Evolutionary conservation across 2,113 vertebrate genomes (phyloP).

Genomic region (Gasterosteus aculeatus): DNA sequence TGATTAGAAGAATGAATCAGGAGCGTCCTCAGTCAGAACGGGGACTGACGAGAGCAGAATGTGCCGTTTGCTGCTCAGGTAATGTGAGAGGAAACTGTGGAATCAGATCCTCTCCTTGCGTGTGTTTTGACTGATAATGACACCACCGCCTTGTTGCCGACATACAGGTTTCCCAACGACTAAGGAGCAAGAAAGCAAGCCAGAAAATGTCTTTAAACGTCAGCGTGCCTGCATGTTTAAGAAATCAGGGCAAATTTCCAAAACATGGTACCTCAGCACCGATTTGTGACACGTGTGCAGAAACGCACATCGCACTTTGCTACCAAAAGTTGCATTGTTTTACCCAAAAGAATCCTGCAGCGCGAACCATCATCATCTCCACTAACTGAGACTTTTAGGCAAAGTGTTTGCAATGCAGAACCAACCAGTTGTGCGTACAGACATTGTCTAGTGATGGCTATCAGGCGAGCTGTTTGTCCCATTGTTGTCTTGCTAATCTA

Average conservation of each 20-base stretch:
- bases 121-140: conserved; percentile 41
- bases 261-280: not conserved
- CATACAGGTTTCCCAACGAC: conserved; percentile 48
- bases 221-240: not conserved
- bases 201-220: not conserved
- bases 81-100: conserved; percentile 23
- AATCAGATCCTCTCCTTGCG: conserved; percentile 10
- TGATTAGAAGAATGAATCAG: conserved; percentile 40
- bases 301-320: not conserved
- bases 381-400: not conserved
- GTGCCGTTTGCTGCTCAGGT: conserved; percentile 36
- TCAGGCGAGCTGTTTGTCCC: not conserved
- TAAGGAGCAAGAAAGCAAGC: not conserved
- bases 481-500: not conserved
- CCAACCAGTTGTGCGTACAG: not conserved
- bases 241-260: not conserved
- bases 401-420: not conserved
- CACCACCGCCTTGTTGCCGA: conserved; percentile 25
- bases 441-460: not conserved
- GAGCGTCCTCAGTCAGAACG: conserved; percentile 26
- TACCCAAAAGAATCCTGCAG: not conserved
- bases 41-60: conserved; percentile 9
- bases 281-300: not conserved
- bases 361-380: not conserved
- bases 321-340: not conserved